phyloP scores from a whole-genome alignment of 2,113 vertebrate genomes.

The Xiphophorus maculatus region DNA sequence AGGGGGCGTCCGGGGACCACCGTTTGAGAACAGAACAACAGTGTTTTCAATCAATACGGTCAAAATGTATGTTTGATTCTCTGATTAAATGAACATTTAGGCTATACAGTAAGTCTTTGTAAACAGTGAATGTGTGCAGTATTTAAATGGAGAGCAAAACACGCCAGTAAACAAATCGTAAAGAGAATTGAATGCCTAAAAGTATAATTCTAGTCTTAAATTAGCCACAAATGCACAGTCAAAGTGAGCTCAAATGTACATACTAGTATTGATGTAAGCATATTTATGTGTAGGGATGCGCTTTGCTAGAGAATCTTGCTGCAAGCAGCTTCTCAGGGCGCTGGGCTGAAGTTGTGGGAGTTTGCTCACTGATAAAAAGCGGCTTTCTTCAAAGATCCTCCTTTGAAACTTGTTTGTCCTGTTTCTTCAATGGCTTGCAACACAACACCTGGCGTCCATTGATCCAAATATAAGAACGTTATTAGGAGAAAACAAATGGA shows the following conservation, averaged over 20 bases:
- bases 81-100: not conserved
- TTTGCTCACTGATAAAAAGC: conserved; percentile 21
- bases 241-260: not conserved
- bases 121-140: not conserved
- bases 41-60: not conserved
- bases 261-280: not conserved
- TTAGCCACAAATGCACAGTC: not conserved
- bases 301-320: not conserved
- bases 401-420: conserved; percentile 16
- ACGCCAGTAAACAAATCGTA: too few species aligned
- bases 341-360: conserved; percentile 4
- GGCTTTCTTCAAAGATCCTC: not conserved
- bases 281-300: not conserved
- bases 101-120: not conserved
- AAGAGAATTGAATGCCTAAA: not conserved
- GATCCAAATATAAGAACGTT: not conserved
- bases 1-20: too few species aligned
- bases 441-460: conserved; percentile 3
- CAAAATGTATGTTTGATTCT: not conserved
- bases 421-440: conserved; percentile 3
- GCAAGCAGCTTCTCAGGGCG: not conserved
- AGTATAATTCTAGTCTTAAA: not conserved
- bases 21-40: not conserved
- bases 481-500: not conserved
- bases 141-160: not conserved